Evolutionary conservation across 2,113 vertebrate genomes (phyloP).

Genomic region (Sitta europaea): DNA sequence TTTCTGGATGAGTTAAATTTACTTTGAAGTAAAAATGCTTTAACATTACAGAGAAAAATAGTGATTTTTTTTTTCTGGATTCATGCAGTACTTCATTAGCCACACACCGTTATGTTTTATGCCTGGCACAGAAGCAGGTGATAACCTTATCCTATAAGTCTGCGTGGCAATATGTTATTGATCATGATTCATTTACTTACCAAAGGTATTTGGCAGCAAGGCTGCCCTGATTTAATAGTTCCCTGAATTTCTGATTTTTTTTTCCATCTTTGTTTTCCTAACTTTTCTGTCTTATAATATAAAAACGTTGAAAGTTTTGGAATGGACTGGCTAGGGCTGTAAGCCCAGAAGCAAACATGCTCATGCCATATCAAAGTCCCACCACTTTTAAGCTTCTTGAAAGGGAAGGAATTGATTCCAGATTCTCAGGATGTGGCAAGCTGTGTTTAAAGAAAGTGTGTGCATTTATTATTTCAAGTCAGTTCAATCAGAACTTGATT

Average conservation of each 20-base stretch:
- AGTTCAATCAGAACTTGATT: slow-evolving; percentile 62
- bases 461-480: slow-evolving; percentile 72
- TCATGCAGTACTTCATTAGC: background rate
- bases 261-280: slow-evolving; percentile 46
- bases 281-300: slow-evolving; percentile 58
- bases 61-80: background rate
- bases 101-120: slow-evolving; percentile 1
- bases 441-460: slow-evolving; percentile 63
- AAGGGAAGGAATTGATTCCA: slow-evolving; percentile 64
- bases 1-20: slow-evolving; percentile 3
- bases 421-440: slow-evolving; percentile 73
- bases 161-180: slow-evolving; percentile 41
- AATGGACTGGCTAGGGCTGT: slow-evolving; percentile 15
- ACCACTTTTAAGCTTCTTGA: slow-evolving; percentile 63
- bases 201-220: slow-evolving; percentile 34
- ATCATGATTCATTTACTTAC: slow-evolving; percentile 43
- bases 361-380: slow-evolving; percentile 61
- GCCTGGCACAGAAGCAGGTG: slow-evolving; percentile 38
- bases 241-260: slow-evolving; percentile 47
- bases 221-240: slow-evolving; percentile 52
- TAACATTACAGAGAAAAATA: background rate
- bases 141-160: slow-evolving; percentile 23
- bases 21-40: slow-evolving; percentile 20
- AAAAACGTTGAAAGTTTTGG: slow-evolving; percentile 46
- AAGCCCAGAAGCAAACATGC: slow-evolving; percentile 69